Percentiles rank a stretch among this genome's conserved stretches.
Evolutionary conservation across 2,888 invertebrate genomes (phyloP).

Genomic region (Mimumesa dahlbomi): DNA sequence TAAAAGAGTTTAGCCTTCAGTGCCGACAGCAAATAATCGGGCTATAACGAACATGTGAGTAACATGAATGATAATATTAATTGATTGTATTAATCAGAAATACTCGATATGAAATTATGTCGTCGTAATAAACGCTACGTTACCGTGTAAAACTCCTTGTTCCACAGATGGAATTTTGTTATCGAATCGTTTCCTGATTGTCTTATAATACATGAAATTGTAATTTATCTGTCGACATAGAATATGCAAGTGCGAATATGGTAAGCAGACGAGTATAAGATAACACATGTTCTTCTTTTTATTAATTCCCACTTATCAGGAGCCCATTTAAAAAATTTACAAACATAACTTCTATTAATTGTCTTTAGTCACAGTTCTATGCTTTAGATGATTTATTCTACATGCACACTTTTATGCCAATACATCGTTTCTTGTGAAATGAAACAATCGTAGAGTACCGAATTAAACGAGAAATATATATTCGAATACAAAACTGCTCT

Average conservation of each 20-base stretch:
- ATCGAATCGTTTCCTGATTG: slow-evolving; percentile 13
- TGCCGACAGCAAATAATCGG: slow-evolving; percentile 59
- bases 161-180: background rate
- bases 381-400: no score
- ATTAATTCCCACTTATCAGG: no score
- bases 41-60: slow-evolving; percentile 38
- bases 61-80: slow-evolving; percentile 10
- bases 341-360: no score
- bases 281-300: no score
- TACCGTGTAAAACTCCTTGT: slow-evolving; percentile 19
- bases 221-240: slow-evolving; percentile 15
- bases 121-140: slow-evolving; percentile 46
- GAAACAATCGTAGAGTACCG: background rate
- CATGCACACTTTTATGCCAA: background rate
- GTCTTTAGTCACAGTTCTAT: no score
- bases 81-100: slow-evolving; percentile 10
- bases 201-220: slow-evolving; percentile 23
- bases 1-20: slow-evolving; percentile 69
- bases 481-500: background rate
- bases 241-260: no score
- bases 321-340: no score
- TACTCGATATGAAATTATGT: slow-evolving; percentile 13
- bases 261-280: no score
- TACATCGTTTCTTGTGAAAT: background rate
- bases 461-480: background rate